Evolutionary conservation across 1,140 invertebrate genomes (phyloP).

Genomic region (Formica exsecta): DNA sequence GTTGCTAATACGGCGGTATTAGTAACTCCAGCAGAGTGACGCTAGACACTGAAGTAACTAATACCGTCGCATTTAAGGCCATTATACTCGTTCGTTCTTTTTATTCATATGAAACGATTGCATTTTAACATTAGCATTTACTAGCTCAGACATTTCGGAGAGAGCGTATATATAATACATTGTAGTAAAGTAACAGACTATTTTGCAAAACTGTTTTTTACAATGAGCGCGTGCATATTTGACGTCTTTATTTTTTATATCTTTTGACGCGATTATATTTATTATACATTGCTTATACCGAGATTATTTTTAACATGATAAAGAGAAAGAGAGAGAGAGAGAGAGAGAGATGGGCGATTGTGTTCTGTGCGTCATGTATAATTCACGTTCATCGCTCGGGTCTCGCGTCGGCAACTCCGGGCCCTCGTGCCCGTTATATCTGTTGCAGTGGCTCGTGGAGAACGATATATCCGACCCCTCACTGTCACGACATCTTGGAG

Average conservation of each 20-base stretch:
- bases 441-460: slow-evolving; percentile 70
- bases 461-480: slow-evolving; percentile 72
- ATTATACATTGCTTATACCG: too few relatives aligned
- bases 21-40: slow-evolving; percentile 29
- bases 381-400: slow-evolving; percentile 83
- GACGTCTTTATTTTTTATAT: too few relatives aligned
- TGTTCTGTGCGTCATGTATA: slow-evolving; percentile 84
- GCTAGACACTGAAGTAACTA: slow-evolving; percentile 39
- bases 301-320: too few relatives aligned
- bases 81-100: slow-evolving; percentile 35
- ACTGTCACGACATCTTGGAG: slow-evolving; percentile 73
- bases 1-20: slow-evolving; percentile 48
- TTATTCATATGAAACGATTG: slow-evolving; percentile 15
- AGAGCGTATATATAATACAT: not conserved
- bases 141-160: not conserved
- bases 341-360: slow-evolving; percentile 80
- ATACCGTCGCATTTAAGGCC: slow-evolving; percentile 35
- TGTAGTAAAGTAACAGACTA: not conserved
- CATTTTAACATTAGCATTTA: slow-evolving; percentile 15
- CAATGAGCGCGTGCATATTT: too few relatives aligned
- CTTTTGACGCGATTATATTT: too few relatives aligned
- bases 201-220: not conserved
- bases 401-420: slow-evolving; percentile 80
- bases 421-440: slow-evolving; percentile 65
- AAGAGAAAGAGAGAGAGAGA: not conserved